Percentiles rank a stretch among this genome's conserved stretches.
Evolutionary conservation across 2,113 vertebrate species (phyloP).

Genomic region (Thryonomys swinderianus): DNA sequence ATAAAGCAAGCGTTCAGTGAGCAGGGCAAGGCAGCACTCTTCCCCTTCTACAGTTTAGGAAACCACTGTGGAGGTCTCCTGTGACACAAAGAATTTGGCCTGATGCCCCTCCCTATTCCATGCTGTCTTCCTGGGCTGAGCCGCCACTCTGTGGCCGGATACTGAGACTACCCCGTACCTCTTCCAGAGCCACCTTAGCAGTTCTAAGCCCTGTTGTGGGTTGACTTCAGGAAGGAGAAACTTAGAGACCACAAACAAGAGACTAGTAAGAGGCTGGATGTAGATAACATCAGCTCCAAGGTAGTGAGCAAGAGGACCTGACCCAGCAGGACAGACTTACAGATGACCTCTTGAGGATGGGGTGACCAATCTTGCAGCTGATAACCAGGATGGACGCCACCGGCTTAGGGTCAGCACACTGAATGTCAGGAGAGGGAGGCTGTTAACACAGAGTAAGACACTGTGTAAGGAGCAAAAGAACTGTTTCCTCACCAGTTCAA

Average conservation of each 20-base stretch:
- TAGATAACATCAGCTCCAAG: background rate
- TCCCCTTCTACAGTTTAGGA: background rate
- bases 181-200: background rate
- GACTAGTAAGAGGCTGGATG: background rate
- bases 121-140: background rate
- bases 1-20: background rate
- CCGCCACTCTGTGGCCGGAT: background rate
- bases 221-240: background rate
- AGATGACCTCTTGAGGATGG: constrained; percentile 71
- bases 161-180: background rate
- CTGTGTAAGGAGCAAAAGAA: background rate
- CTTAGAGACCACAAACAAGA: background rate
- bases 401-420: constrained; percentile 71
- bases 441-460: constrained; percentile 76
- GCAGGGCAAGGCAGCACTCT: background rate
- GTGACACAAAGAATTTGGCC: background rate
- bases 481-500: background rate
- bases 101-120: background rate
- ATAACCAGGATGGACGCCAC: constrained; percentile 61
- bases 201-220: background rate
- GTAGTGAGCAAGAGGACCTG: background rate
- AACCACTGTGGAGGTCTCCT: background rate
- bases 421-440: constrained; percentile 72
- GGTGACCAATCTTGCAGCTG: constrained; percentile 81
- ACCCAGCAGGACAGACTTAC: constrained; percentile 70